These are phyloP conservation scores for Pseudonaja textilis DNA, from an alignment of 2,113 vertebrate genomes.

Conservation along the genomic window DNA sequence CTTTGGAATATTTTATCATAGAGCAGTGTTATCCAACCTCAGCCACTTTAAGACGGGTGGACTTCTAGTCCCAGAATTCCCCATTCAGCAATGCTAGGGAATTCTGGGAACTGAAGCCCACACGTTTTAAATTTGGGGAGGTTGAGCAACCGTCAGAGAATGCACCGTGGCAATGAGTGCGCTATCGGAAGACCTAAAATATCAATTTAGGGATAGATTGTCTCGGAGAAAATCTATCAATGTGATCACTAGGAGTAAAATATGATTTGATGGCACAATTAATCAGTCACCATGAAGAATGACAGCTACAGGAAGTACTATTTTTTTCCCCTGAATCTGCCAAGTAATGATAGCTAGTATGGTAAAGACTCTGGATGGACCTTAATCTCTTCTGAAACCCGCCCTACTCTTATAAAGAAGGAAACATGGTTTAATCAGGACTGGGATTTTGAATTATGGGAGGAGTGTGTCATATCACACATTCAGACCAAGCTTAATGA, in stretches of 20 bases:
- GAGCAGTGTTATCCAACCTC: background rate
- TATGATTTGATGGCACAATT: background rate
- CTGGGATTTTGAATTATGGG: background rate
- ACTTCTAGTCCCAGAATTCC: background rate
- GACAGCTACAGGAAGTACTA: background rate
- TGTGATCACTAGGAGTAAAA: background rate
- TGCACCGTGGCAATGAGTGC: background rate
- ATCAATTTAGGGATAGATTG: background rate
- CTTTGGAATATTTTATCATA: background rate
- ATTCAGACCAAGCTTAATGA: background rate
- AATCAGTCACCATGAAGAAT: background rate
- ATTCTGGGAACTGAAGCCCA: background rate
- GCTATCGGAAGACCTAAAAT: background rate
- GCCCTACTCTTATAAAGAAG: background rate
- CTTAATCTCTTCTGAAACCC: background rate
- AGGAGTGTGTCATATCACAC: background rate
- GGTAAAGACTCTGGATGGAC: background rate
- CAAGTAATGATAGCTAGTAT: background rate
- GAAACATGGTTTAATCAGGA: background rate
- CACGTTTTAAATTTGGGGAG: background rate
- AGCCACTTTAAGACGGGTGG: background rate
- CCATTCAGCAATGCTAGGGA: background rate
- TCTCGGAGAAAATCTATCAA: background rate
- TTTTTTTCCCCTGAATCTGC: background rate
- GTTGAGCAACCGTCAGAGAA: background rate